A percentile compares a stretch with the other conserved stretches of the same genome.
Conservation (phyloP, 2,888 invertebrate genomes). For the Mesochorus sp. region DNA sequence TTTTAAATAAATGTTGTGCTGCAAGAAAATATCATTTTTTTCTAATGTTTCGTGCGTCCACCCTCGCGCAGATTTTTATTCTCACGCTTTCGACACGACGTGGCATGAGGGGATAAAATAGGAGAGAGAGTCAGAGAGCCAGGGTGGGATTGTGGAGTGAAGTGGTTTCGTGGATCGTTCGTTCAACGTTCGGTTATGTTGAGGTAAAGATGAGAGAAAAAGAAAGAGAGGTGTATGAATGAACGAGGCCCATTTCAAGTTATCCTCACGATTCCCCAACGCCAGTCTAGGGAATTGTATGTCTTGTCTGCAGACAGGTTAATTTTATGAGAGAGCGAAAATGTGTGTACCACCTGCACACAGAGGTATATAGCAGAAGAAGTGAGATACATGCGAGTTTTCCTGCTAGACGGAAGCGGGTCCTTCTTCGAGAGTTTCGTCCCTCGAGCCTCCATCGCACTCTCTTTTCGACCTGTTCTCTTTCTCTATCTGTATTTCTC, state of each 20-base stretch:
- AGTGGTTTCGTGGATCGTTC: constrained; percentile 40
- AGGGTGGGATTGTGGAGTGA: constrained; percentile 21
- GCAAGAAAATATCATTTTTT: too few species aligned
- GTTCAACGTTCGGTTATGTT: constrained; percentile 47
- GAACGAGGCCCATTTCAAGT: constrained; percentile 34
- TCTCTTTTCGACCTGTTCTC: constrained; percentile 17
- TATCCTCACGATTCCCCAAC: constrained; percentile 55
- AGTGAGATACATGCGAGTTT: constrained; percentile 48
- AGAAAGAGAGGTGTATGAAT: constrained; percentile 21
- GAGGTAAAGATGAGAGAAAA: constrained; percentile 35
- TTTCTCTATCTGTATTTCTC: constrained; percentile 1
- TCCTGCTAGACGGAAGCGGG: constrained; percentile 27
- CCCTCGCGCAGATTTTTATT: constrained; percentile 23
- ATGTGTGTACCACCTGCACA: constrained; percentile 55
- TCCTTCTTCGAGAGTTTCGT: constrained; percentile 54
- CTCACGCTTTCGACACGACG: constrained; percentile 15
- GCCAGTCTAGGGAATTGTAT: constrained; percentile 63
- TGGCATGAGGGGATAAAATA: constrained; percentile 31
- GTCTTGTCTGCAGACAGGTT: constrained; percentile 66
- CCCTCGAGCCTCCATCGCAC: constrained; percentile 42
- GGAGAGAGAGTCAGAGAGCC: constrained; percentile 33
- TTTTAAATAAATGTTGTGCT: too few species aligned
- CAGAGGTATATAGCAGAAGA: constrained; percentile 15
- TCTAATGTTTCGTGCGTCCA: neutral
- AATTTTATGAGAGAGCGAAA: constrained; percentile 66